Conservation (phyloP, 2,797 vertebrate genomes). For the Melanotaenia trifasciata region DNA sequence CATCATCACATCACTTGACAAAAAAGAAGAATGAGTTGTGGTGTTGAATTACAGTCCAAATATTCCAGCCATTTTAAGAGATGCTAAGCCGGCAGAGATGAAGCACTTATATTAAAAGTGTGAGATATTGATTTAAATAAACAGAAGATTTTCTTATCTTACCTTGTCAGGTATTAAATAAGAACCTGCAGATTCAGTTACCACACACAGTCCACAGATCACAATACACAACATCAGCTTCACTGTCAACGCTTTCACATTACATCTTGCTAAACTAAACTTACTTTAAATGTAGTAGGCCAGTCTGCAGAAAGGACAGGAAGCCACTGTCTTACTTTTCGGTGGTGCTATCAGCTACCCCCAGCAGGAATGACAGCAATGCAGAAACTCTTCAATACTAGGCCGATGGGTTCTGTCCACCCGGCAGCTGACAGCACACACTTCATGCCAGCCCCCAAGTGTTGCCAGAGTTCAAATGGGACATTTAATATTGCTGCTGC, state of each 20-base stretch:
- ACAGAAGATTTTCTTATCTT: conserved; percentile 42
- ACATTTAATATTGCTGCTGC: conserved; percentile 59
- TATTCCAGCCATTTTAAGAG: background rate
- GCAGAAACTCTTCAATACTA: conserved; percentile 75
- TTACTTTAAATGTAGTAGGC: conserved; percentile 38
- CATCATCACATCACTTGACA: conserved; percentile 11
- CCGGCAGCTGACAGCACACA: conserved; percentile 72
- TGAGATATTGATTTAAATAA: background rate
- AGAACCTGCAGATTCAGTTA: conserved; percentile 23
- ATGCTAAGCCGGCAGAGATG: background rate
- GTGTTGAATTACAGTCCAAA: conserved; percentile 7
- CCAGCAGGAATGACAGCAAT: conserved; percentile 83
- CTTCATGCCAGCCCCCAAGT: conserved; percentile 53
- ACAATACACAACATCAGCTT: conserved; percentile 13
- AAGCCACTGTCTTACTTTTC: conserved; percentile 73
- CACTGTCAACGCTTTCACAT: background rate
- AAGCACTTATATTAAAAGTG: conserved; percentile 8
- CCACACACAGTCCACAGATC: conserved; percentile 35
- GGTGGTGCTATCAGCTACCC: conserved; percentile 74
- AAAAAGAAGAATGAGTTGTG: background rate
- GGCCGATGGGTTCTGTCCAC: conserved; percentile 66
- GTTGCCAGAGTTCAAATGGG: conserved; percentile 56
- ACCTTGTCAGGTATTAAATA: conserved; percentile 54
- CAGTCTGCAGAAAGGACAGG: conserved; percentile 46
- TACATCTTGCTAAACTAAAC: conserved; percentile 11